Evolutionary conservation across 2,113 vertebrate genomes (phyloP).

Genomic region (Hepsetus odoe): DNA sequence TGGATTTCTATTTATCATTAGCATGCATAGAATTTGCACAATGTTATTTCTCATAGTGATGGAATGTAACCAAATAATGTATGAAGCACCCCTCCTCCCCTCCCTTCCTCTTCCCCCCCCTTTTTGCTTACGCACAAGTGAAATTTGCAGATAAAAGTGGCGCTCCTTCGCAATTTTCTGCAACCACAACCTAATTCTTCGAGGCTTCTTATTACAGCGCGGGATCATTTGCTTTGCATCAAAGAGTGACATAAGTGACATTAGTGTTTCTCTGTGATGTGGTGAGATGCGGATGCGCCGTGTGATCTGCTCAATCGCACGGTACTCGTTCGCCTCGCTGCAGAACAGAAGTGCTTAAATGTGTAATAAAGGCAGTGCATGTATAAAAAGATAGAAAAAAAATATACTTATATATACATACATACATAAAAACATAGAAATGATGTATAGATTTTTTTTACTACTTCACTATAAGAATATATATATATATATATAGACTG

Average conservation of each 20-base stretch:
- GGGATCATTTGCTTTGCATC: slow-evolving; percentile 99
- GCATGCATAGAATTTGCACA: slow-evolving; percentile 99
- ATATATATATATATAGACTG: no score
- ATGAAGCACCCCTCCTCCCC: no score
- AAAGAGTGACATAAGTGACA: slow-evolving; percentile 97
- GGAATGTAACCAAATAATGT: slow-evolving; percentile 99
- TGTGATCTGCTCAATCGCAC: slow-evolving; percentile 91
- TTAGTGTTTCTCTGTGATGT: slow-evolving; percentile 99
- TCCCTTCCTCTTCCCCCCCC: slow-evolving; percentile 87
- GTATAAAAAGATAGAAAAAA: no score
- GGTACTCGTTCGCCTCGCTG: slow-evolving; percentile 57
- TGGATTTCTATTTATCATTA: slow-evolving; percentile 99
- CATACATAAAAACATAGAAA: no score
- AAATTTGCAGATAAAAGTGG: slow-evolving; percentile 99
- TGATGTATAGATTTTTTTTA: no score
- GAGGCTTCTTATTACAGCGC: slow-evolving; percentile 98
- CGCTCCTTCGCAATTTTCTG: slow-evolving; percentile 95
- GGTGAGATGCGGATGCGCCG: slow-evolving; percentile 92
- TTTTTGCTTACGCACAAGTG: slow-evolving; percentile 98
- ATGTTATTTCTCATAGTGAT: slow-evolving; percentile 99
- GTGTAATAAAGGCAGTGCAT: no score
- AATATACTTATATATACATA: no score
- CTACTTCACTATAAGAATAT: no score
- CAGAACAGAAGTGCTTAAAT: no score
- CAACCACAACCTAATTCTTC: slow-evolving; percentile 99